Evolutionary conservation across 2,113 vertebrate genomes (phyloP), one percentile per base, ranked within the genome.

Genomic region (Sturnira hondurensis): DNA sequence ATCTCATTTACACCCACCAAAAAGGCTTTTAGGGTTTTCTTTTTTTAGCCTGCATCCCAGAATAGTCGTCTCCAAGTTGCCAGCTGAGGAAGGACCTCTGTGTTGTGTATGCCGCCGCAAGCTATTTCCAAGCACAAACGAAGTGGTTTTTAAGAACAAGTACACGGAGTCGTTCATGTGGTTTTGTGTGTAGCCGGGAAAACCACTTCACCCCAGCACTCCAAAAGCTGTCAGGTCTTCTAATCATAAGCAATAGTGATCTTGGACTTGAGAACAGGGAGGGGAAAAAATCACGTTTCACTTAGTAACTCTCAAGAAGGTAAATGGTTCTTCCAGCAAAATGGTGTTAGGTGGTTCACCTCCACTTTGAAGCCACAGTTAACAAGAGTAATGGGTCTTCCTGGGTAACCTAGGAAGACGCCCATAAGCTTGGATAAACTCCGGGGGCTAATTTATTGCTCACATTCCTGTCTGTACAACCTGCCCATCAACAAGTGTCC

Each of bases 31-130:
- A 28, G 70, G 41, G 5, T 83, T 96, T 92, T 94, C 71, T 76
- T 71, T 92, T 96, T 96, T 77, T 41, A 86, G 89, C 54, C 38
- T 54, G 7, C 56, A 4, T 65, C 73, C 82, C 78, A 93, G 41
- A 97, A 97, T 61, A 91, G 73, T 76, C 81, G 26, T 94, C 95
- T 94, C n/a, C 87, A 54, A 80, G 28, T 28, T 86, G 52, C 90
- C 91, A 50, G 6, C 54, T 88, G 47, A 54, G 50, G 80, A 95
- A 33, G 16, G 81, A 58, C 45, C 86, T 86, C 0, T 56, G 73
- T 88, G 65, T 76, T 91, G 38, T 78, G 0, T 38, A 0, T 56
- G 33, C 47, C 74, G 31, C 81, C 11, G 5, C 58, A 43, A 61
- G 45, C 41, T 76, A 12, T 91, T 94, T 89, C 92, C 70, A 93